phyloP scores from a whole-genome alignment of 2,113 vertebrate genomes.

The Thryonomys swinderianus region DNA sequence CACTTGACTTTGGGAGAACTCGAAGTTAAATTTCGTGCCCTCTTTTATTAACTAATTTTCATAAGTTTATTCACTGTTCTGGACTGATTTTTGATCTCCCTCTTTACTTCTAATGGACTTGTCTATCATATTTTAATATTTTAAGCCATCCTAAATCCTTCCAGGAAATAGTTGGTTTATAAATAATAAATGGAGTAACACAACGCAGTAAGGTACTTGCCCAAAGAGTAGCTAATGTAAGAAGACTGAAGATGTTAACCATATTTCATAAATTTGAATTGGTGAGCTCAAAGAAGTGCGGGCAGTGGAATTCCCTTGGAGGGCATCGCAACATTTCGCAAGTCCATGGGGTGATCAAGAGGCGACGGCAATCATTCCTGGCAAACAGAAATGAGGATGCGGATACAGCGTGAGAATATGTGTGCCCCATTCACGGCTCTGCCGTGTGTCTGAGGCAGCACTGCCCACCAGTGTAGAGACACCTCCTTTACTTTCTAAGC shows the following conservation, averaged over 20 bases:
- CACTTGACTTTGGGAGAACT: constrained; percentile 26
- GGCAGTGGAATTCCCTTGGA: neutral
- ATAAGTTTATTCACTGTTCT: constrained; percentile 59
- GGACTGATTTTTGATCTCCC: constrained; percentile 19
- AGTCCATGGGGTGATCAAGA: neutral
- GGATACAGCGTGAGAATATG: neutral
- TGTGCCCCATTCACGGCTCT: neutral
- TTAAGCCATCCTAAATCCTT: constrained; percentile 53
- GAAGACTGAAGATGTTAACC: neutral
- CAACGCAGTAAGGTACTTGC: neutral
- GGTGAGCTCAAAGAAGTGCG: neutral
- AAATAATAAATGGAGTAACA: constrained; percentile 50
- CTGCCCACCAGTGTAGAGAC: neutral
- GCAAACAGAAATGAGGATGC: neutral
- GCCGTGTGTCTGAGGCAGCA: neutral
- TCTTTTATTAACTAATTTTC: constrained; percentile 56
- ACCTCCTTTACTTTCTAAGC: neutral
- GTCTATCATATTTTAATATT: constrained; percentile 59
- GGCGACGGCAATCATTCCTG: neutral
- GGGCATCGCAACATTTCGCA: neutral
- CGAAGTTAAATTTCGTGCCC: constrained; percentile 53
- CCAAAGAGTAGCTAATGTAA: neutral
- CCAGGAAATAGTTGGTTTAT: constrained; percentile 26
- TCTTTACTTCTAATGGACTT: constrained; percentile 56
- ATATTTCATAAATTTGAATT: neutral